Conservation (phyloP, 2,797 vertebrate genomes). For the Telmatherina bonti region DNA sequence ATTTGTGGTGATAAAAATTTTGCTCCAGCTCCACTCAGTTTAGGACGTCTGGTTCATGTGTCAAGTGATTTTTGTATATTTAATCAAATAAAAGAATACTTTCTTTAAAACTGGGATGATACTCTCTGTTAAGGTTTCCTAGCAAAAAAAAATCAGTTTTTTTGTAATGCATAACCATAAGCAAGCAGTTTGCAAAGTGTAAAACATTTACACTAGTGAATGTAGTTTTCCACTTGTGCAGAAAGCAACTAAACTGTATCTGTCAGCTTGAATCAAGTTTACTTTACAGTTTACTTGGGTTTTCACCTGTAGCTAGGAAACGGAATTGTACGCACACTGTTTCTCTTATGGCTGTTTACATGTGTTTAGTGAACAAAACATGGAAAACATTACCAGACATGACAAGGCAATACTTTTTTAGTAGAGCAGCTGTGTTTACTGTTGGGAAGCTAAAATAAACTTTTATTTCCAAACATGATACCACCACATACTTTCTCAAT, state of each 20-base stretch:
- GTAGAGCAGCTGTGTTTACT: conserved; percentile 29
- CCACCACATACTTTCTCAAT: conserved; percentile 25
- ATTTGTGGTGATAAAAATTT: not conserved
- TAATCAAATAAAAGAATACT: not conserved
- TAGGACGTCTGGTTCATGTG: not conserved
- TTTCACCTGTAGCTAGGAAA: not conserved
- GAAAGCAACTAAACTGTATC: not conserved
- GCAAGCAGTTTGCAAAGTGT: not conserved
- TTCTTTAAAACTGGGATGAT: not conserved
- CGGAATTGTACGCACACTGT: not conserved
- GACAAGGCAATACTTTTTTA: conserved; percentile 12
- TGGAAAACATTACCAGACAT: conserved; percentile 10
- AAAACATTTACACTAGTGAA: too few species aligned
- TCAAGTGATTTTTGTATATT: not conserved
- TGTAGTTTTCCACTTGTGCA: not conserved
- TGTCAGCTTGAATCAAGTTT: not conserved
- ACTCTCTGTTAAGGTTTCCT: not conserved
- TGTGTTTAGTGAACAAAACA: conserved; percentile 18
- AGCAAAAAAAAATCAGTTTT: too few species aligned
- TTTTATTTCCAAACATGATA: conserved; percentile 29
- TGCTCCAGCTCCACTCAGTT: not conserved
- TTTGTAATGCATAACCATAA: not conserved
- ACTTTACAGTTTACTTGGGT: not conserved
- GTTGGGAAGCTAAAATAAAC: conserved; percentile 16
- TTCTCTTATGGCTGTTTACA: not conserved